Base-by-base conservation (phyloP, 1,140 invertebrate genomes). In the Eurosta solidaginis region DNA sequence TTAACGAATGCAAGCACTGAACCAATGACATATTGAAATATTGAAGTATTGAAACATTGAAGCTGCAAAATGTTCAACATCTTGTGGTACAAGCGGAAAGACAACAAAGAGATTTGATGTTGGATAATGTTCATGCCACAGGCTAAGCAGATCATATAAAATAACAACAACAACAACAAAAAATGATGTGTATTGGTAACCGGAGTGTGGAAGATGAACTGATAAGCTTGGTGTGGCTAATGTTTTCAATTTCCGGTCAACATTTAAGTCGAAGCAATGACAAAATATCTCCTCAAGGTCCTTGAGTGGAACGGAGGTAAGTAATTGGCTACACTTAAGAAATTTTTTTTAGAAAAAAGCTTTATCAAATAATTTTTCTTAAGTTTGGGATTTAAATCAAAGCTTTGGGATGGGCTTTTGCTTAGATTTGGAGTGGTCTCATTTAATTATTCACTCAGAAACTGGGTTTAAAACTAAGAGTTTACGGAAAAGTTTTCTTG, bases 231-330 rank as follows among this genome's bases (percentile, higher is more conserved):
- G 20, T 68, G 59, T 75, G 74, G 42, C 74, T 75, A 50, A 75
- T 75, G 74, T 47, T 50, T 75, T 75, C 74, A 36, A 75, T 75
- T 75, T 75, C 74, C 74, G 42, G 74, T 75, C 42, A 29, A 50
- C 74, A 45, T 7, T 20, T 45, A 1, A 45, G 14, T 25, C 22
- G 20, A 22, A 14, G 20, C 0, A 4, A 44, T 7, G 73, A 29
- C n/a, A 42, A 52, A 27, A 52, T 22, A 52, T n/a, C 7, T 1
- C 20, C 5, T 0, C 20, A 25, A 25, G 9, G 22, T 20, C 17
- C 59, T 68, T 68, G 14, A 36, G 33, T n/a, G 17, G 17, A 22
- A 40, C n/a, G n/a, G n/a, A n/a, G n/a, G n/a, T n/a, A n/a, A n/a
- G n/a, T n/a, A n/a, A n/a, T n/a, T n/a, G n/a, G n/a, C n/a, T n/a